phyloP scores from a whole-genome alignment of 2,797 vertebrate species.

The Rhinophrynus dorsalis region DNA sequence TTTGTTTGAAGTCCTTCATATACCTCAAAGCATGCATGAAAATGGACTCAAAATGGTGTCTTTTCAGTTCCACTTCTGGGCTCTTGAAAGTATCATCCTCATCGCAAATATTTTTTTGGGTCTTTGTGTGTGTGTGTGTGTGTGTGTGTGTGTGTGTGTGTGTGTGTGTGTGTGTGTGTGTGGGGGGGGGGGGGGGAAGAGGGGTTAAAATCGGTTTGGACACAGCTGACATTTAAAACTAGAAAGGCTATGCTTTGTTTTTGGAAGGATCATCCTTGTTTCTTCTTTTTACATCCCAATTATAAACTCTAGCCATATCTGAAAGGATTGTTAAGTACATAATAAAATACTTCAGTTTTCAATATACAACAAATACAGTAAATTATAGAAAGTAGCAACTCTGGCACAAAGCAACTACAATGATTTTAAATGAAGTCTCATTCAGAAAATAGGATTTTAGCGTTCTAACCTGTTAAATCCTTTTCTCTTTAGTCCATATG shows the following conservation, averaged over 20 bases:
- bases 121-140: slow-evolving; percentile 54
- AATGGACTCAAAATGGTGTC: slow-evolving; percentile 61
- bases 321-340: slow-evolving; percentile 63
- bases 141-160: too few species aligned
- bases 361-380: too few species aligned
- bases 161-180: too few species aligned
- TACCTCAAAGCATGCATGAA: slow-evolving; percentile 65
- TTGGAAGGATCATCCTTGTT: slow-evolving; percentile 91
- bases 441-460: too few species aligned
- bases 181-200: too few species aligned
- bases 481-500: too few species aligned
- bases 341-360: not conserved
- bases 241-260: slow-evolving; percentile 74
- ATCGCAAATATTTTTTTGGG: slow-evolving; percentile 52
- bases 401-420: too few species aligned
- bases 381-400: too few species aligned
- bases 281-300: slow-evolving; percentile 98
- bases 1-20: slow-evolving; percentile 41
- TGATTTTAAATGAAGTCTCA: too few species aligned
- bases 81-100: slow-evolving; percentile 58
- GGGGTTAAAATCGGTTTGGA: slow-evolving; percentile 61
- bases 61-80: slow-evolving; percentile 41
- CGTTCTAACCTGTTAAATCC: too few species aligned
- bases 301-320: slow-evolving; percentile 99
- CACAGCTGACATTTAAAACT: slow-evolving; percentile 76